Percentiles rank a stretch among this genome's conserved stretches.
phyloP scores from a whole-genome alignment of 2,888 invertebrate species.

The Synanthedon andrenaeformis region DNA sequence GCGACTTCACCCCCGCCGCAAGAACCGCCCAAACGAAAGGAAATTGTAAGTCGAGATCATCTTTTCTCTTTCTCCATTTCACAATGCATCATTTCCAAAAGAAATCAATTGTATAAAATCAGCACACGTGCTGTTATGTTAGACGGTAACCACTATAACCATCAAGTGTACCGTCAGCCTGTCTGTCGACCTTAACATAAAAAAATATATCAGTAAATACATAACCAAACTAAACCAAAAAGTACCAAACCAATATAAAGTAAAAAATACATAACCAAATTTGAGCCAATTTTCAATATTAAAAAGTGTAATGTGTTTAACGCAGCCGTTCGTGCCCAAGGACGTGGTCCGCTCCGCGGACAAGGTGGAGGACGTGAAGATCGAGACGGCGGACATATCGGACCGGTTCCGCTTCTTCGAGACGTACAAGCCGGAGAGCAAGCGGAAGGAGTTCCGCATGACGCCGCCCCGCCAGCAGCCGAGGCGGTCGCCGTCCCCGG shows the following conservation, averaged over 20 bases:
- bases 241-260: too few relatives aligned
- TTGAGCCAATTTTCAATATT: too few relatives aligned
- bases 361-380: slow-evolving; percentile 79
- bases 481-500: slow-evolving; percentile 75
- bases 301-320: background rate
- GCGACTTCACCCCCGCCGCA: slow-evolving; percentile 72
- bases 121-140: too few relatives aligned
- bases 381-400: slow-evolving; percentile 85
- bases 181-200: too few relatives aligned
- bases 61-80: background rate
- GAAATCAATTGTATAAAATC: too few relatives aligned
- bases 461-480: slow-evolving; percentile 86
- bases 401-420: slow-evolving; percentile 93
- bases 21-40: slow-evolving; percentile 68
- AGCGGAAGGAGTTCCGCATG: slow-evolving; percentile 83
- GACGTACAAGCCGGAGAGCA: slow-evolving; percentile 80
- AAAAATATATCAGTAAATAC: too few relatives aligned
- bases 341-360: slow-evolving; percentile 82
- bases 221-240: too few relatives aligned
- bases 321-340: slow-evolving; percentile 64
- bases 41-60: slow-evolving; percentile 54
- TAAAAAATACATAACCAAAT: too few relatives aligned
- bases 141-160: too few relatives aligned
- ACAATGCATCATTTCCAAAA: slow-evolving; percentile 13
- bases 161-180: slow-evolving; percentile 12